Base-by-base conservation (phyloP, 2,888 invertebrate genomes). In the Cremastinae sp. region DNA sequence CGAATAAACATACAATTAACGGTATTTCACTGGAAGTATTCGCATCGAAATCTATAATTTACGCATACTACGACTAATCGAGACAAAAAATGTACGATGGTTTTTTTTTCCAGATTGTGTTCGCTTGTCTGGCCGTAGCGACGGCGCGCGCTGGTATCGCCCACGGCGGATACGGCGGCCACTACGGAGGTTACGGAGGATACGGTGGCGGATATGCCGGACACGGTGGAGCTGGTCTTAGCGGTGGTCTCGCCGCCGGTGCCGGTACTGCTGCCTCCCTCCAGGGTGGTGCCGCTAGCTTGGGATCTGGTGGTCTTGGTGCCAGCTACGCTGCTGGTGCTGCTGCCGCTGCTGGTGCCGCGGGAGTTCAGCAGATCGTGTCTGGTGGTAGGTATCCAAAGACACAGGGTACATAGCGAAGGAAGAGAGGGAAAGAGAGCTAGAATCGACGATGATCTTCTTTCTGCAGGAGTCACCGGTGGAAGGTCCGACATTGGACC, bases 401-500 rank as follows among this genome's bases (percentile, higher is more conserved):
- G n/a, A 9, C 49, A 0, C 18, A 36, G 12, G n/a, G 14, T 10
- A 43, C 5, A 58, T n/a, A 1, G 16, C 16, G 22, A 34, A 8
- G 41, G 0, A 14, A 0, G 12, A 22, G 12, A 20, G 20, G 9
- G 10, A n/a, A n/a, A n/a, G n/a, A n/a, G n/a, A n/a, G n/a, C n/a
- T 2, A 2, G n/a, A 62, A 36, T 1, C 2, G n/a, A n/a, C 12
- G 0, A 10, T 65, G 41, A 66, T 45, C 53, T 0, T 41, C 36
- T 20, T 47, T 14, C 51, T 34, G 20, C 74, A 87, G 88, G 89
- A 84, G 89, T 89, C 49, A 82, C 83, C 79, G 89, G 89, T 49
- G 89, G 89, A 75, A 85, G 89, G 82, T 86, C 89, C 78, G 89
- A 89, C 87, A 86, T 89, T 81, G 89, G 89, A 88, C 89, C 89